phyloP scores from a whole-genome alignment of 2,113 vertebrate species.

The Xiphorhynchus elegans region DNA sequence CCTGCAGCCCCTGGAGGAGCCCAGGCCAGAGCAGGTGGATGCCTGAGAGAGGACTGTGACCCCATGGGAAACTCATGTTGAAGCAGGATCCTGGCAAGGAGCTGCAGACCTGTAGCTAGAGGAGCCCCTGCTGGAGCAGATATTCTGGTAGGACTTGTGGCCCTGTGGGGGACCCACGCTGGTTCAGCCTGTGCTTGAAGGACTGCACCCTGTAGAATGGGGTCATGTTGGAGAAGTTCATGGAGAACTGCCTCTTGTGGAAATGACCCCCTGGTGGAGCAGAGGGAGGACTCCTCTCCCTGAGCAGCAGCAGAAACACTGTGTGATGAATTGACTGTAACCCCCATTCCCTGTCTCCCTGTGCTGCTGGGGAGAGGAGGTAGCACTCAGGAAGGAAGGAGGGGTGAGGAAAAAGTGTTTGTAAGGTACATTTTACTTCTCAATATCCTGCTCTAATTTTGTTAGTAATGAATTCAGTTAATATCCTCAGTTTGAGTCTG shows the following conservation, averaged over 20 bases:
- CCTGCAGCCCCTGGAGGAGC: not conserved
- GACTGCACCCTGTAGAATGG: not conserved
- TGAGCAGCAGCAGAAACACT: not conserved
- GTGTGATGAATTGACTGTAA: not conserved
- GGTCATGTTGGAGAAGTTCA: not conserved
- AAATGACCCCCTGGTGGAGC: not conserved
- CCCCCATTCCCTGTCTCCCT: not conserved
- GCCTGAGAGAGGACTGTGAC: not conserved
- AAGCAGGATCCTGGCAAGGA: not conserved
- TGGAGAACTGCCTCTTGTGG: not conserved
- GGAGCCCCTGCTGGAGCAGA: accelerated
- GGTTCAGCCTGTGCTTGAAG: not conserved
- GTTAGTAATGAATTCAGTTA: not conserved
- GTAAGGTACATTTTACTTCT: not conserved
- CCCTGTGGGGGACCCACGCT: accelerated
- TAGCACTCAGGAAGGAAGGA: not conserved
- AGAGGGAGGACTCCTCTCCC: not conserved
- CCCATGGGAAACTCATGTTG: not conserved
- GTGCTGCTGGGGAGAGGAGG: not conserved
- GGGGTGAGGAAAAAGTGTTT: accelerated
- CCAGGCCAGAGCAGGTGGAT: not conserved
- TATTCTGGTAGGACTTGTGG: not conserved
- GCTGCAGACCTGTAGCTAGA: not conserved
- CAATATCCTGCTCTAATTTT: not conserved
- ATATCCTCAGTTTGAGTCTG: not conserved